Evolutionary conservation across 2,888 invertebrate species (phyloP), one percentile per base, ranked within the genome.

Genomic region (Habrosyne pyritoides): DNA sequence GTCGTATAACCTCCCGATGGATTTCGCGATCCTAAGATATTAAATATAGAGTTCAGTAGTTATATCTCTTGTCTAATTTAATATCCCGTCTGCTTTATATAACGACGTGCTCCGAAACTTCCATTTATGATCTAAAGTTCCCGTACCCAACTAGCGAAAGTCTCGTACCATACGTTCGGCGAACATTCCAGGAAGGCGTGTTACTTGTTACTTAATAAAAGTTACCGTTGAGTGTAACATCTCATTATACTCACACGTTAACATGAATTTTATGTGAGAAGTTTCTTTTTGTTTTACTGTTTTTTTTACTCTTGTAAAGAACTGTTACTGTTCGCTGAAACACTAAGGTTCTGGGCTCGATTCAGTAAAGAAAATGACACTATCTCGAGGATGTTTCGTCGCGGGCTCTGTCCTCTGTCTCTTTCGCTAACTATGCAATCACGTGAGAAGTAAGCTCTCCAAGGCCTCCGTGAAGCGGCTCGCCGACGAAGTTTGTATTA

Each of bases 211-310:
- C 67, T 70, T 72, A 68, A 73, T 69, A 71, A 75, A 73, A 76
- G 64, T 71, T 69, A 61, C 66, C 66, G 66, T 57, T 54, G 63
- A 68, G 66, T 71, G 69, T 72, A 79, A 75, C 77, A 74, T 80
- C 77, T 79, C 79, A 79, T 83, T 83, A 84, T 71, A 71, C 68
- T 69, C 60, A 65, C 59, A 63, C 73, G 60, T 72, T 71, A 79
- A 73, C 71, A 64, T 68, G 75, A 60, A 72, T 70, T 79, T 77
- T 79, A 78, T 75, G 77, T 66, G 61, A 57, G 54, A 77, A 79
- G 71, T 77, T 75, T 64, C 66, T 69, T 49, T 47, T 26, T 75
- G 53, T 68, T 75, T 78, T 78, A 78, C 67, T 67, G 63, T 56
- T 70, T 68, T 76, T 42, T 74, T 72, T 67, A 66, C 59, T 51